phyloP scores from a whole-genome alignment of 2,888 invertebrate species.

The Diarsia mendica region DNA sequence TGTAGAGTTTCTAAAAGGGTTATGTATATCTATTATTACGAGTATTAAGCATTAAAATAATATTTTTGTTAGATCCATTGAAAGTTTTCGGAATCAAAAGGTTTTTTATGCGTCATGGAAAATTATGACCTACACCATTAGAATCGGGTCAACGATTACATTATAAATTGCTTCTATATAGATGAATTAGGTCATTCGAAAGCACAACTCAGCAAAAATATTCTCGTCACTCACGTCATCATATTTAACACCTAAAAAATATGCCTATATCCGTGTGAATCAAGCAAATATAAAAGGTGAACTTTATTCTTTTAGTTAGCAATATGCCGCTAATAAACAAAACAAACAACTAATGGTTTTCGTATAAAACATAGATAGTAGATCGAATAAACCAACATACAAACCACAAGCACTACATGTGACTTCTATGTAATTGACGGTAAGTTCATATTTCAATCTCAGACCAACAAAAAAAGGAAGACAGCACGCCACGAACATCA shows the following conservation, averaged over 20 bases:
- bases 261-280: background rate
- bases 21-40: too few relatives aligned
- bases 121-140: too few relatives aligned
- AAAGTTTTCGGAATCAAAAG: too few relatives aligned
- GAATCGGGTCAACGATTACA: too few relatives aligned
- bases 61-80: too few relatives aligned
- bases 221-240: background rate
- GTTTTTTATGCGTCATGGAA: too few relatives aligned
- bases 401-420: background rate
- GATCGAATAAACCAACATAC: too few relatives aligned
- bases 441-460: constrained; percentile 5
- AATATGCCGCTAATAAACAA: constrained; percentile 1
- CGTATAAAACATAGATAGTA: background rate
- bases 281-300: constrained; percentile 6
- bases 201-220: too few relatives aligned
- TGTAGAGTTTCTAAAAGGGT: too few relatives aligned
- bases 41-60: too few relatives aligned
- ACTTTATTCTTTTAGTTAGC: constrained; percentile 20
- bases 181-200: background rate
- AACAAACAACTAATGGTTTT: background rate
- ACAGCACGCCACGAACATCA: too few relatives aligned
- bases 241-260: background rate
- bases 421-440: background rate
- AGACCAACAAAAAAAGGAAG: too few relatives aligned
- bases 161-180: background rate